Base-by-base conservation (phyloP, 2,888 invertebrate genomes). In the Apotomis capreana region DNA sequence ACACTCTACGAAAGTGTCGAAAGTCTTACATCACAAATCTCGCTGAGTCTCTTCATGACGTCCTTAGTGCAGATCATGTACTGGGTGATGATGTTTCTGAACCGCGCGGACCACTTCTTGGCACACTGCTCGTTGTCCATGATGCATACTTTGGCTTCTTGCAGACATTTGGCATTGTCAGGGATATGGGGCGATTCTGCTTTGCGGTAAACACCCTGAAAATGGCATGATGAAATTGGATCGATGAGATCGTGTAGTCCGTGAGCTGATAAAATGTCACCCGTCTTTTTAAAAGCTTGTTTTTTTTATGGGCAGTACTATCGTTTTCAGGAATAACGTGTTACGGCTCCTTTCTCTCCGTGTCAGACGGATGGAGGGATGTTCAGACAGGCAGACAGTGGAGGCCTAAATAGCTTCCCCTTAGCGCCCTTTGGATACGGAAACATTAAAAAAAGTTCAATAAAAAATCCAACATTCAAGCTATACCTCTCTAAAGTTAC, bases 21-120 rank as follows among this genome's bases (percentile, higher is more conserved):
- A 4, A 26, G 62, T 36, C 89, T 85, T 76, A 92, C 92, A 54
- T 92, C 89, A 76, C 92, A 92, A 46, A 90, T 78, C 73, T 91
- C 92, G 65, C 92, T 92, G 0, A 92, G 84, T 52, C 87, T 81
- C 78, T 84, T 91, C 90, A 90, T 89, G 1, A 93, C 90, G 52
- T 93, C 92, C 64, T 86, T 92, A 1, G 92, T 93, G 78, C 92
- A 93, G 76, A 92, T 89, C 92, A 93, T 93, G 79, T 91, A 93
- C 70, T 89, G 84, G 0, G 85, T 85, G 76, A 93, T 93, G 68
- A 93, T 92, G 63, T 70, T 79, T 60, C 92, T 83, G 79, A 92
- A 93, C 46, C 84, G 80, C 69, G 87, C 87, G 0, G 92, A 91
- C 92, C 92, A 93, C 75, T 91, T 91, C 82, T 90, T 92, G 8